Percentiles rank a stretch among this genome's conserved stretches.
phyloP scores from a whole-genome alignment of 2,797 vertebrate genomes.

The Linurgus olivaceus region DNA sequence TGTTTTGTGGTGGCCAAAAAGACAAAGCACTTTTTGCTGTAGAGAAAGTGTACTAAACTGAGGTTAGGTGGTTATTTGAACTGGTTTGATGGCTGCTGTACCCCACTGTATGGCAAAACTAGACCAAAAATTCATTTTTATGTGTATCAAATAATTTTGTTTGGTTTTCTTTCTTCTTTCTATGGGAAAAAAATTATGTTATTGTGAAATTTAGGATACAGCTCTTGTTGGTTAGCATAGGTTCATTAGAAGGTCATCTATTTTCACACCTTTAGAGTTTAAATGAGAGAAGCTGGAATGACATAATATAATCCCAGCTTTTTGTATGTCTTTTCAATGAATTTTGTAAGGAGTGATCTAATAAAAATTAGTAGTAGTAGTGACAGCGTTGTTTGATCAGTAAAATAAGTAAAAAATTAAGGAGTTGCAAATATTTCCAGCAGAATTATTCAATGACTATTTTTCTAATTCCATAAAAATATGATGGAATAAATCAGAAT shows the following conservation, averaged over 20 bases:
- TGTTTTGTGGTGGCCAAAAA: neutral
- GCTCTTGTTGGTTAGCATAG: neutral
- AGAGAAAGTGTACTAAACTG: neutral
- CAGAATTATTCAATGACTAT: neutral
- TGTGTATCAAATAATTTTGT: neutral
- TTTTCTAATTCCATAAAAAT: neutral
- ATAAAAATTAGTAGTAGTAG: neutral
- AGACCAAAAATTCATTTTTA: neutral
- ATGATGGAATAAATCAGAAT: neutral
- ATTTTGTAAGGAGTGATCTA: neutral
- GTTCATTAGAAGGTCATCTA: neutral
- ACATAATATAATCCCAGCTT: neutral
- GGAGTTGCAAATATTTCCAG: neutral
- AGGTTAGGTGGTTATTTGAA: neutral
- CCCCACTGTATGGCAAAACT: neutral
- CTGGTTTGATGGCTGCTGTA: neutral
- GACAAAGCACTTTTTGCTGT: neutral
- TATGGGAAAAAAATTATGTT: neutral
- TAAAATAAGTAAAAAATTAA: neutral
- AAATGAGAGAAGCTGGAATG: neutral
- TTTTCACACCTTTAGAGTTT: neutral
- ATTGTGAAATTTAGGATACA: neutral
- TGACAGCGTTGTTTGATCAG: neutral
- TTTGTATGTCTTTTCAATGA: neutral
- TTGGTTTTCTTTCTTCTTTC: neutral